phyloP scores from a whole-genome alignment of 2,888 invertebrate genomes.

The Sylvicola fuscatus region DNA sequence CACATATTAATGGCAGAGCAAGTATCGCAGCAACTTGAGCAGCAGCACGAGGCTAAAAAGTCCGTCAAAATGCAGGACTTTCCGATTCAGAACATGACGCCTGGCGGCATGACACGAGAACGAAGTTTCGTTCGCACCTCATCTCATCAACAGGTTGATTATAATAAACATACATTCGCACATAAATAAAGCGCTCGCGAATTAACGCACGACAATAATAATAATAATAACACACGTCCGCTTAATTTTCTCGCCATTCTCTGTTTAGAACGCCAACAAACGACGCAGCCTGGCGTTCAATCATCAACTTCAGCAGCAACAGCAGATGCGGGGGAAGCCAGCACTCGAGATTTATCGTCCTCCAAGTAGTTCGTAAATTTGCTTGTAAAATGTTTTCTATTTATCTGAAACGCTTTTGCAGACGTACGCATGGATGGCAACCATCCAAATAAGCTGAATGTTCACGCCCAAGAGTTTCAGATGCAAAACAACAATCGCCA shows the following conservation, averaged over 20 bases:
- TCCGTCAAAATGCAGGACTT: slow-evolving; percentile 4
- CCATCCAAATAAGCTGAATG: slow-evolving; percentile 49
- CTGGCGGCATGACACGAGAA: slow-evolving; percentile 39
- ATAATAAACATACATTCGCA: not conserved
- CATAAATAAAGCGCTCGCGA: not conserved
- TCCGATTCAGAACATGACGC: slow-evolving; percentile 10
- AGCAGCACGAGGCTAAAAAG: slow-evolving; percentile 12
- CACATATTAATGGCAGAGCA: slow-evolving; percentile 19
- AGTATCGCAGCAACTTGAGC: slow-evolving; percentile 15
- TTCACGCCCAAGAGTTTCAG: slow-evolving; percentile 78
- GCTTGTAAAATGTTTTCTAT: not conserved
- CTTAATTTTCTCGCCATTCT: not conserved
- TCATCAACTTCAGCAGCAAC: slow-evolving; percentile 17
- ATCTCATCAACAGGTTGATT: slow-evolving; percentile 32
- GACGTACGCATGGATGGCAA: slow-evolving; percentile 41
- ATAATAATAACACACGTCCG: not conserved
- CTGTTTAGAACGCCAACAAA: slow-evolving; percentile 37
- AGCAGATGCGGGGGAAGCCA: slow-evolving; percentile 47
- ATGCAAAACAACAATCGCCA: slow-evolving; percentile 29
- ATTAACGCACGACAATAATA: not conserved
- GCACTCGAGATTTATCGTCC: slow-evolving; percentile 78
- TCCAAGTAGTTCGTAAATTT: slow-evolving; percentile 38
- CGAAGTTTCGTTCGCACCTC: slow-evolving; percentile 42
- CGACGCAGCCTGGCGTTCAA: slow-evolving; percentile 53
- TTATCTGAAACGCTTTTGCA: slow-evolving; percentile 12